phyloP scores from a whole-genome alignment of 2,113 vertebrate species.

The Sciurus niger region DNA sequence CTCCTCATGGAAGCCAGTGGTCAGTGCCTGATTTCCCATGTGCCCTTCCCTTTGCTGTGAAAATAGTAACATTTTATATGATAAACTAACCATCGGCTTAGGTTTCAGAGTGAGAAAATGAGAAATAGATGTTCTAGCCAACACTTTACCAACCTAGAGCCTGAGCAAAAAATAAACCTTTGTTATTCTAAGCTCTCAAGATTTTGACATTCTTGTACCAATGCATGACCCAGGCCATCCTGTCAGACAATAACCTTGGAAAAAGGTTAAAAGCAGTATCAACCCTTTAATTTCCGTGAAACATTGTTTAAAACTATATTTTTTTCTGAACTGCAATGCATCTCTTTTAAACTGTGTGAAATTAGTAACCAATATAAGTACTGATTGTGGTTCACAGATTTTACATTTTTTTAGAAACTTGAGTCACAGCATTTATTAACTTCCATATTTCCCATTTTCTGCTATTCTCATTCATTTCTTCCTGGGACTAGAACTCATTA shows the following conservation, averaged over 20 bases:
- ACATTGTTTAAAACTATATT: neutral
- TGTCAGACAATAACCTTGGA: neutral
- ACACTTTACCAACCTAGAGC: neutral
- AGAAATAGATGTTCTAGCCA: neutral
- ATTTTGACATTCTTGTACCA: neutral
- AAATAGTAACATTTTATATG: neutral
- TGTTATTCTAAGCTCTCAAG: neutral
- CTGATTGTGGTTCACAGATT: neutral
- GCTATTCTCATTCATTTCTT: neutral
- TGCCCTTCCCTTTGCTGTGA: neutral
- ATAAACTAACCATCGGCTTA: neutral
- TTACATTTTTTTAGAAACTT: neutral
- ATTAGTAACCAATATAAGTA: neutral
- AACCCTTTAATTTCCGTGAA: neutral
- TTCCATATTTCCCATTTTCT: slow-evolving; percentile 19
- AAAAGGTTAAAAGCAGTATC: neutral
- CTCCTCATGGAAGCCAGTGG: neutral
- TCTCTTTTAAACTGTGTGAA: neutral
- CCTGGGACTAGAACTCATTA: neutral
- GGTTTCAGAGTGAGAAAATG: neutral
- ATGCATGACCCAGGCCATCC: neutral
- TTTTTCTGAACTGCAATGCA: neutral
- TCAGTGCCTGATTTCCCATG: neutral
- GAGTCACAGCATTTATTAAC: neutral
- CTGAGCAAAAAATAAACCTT: neutral